Evolutionary conservation across 2,888 invertebrate species (phyloP), one percentile per base, ranked within the genome.

Genomic region (Mayetiola destructor): DNA sequence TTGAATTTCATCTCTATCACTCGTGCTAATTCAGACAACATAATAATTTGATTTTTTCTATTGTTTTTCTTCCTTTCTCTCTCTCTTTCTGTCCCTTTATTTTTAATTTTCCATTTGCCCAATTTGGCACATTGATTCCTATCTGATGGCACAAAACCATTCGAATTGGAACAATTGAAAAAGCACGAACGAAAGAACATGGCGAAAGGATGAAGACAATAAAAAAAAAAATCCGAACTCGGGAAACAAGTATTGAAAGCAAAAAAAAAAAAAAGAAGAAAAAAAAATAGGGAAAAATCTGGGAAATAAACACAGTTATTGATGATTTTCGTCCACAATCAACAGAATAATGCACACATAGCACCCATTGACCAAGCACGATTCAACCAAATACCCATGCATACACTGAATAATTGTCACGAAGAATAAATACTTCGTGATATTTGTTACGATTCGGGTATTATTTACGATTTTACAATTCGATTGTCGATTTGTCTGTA

Each of bases 351-450:
- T 53, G 29, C 30, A 48, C 48, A 27, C 9, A 48, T 5, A 23
- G 10, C 29, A 48, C 48, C 48, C 9, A 27, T 23, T 48, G 48
- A 48, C 48, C 48, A 48, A 27, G 27, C 48, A 27, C 48, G 48
- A 9, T 32, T 16, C 53, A 29, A 20, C 53, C 53, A 29, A 53
- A 53, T 30, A 53, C 29, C 20, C 53, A 53, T 53, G 30, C 18
- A 29, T 30, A 56, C 42, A 69, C 69, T 68, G 69, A 68, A 68
- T 68, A 68, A 70, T 71, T 68, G 72, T 71, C 72, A 72, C 72
- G 72, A 69, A 70, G 67, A 66, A 70, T 69, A 72, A 72, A 72
- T 70, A 72, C 68, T 70, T 67, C 72, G 72, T 72, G 72, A 66
- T 69, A 66, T 68, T 70, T 69, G 65, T 66, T 65, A 64, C 65